Evolutionary conservation across 1,140 invertebrate species (phyloP).

Genomic region (Atopsyche davidsoni): DNA sequence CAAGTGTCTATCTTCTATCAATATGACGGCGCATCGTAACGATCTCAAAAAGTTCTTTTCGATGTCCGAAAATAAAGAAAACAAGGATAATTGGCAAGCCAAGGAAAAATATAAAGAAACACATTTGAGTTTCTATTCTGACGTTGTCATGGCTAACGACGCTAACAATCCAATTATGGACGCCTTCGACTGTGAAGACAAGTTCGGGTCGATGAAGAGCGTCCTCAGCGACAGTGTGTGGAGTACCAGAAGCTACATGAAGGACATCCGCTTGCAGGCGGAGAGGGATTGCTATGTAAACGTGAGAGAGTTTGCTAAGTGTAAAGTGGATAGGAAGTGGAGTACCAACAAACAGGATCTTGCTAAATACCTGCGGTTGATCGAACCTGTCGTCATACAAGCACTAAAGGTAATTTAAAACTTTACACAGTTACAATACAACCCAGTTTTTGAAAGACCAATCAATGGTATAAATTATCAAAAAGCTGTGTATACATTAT

Average conservation of each 20-base stretch:
- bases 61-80: slow-evolving; percentile 2
- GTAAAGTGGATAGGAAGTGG: slow-evolving; percentile 44
- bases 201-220: background rate
- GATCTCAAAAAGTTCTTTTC: slow-evolving; percentile 36
- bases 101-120: slow-evolving; percentile 1
- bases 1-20: slow-evolving; percentile 77
- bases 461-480: too few species aligned
- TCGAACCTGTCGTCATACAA: slow-evolving; percentile 87
- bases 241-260: slow-evolving; percentile 9
- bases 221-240: slow-evolving; percentile 5
- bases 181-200: background rate
- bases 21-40: slow-evolving; percentile 62
- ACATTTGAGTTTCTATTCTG: slow-evolving; percentile 19
- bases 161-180: slow-evolving; percentile 8
- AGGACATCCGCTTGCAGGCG: slow-evolving; percentile 13
- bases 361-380: slow-evolving; percentile 75
- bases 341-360: slow-evolving; percentile 61
- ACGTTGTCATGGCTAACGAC: slow-evolving; percentile 17
- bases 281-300: slow-evolving; percentile 39
- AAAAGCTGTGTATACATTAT: too few species aligned
- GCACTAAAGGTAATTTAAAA: slow-evolving; percentile 57
- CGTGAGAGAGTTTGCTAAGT: slow-evolving; percentile 44
- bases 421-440: too few species aligned
- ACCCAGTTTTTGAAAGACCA: too few species aligned
- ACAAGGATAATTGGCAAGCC: slow-evolving; percentile 2